Conservation (phyloP, 2,113 vertebrate genomes). For the Mobula hypostoma region DNA sequence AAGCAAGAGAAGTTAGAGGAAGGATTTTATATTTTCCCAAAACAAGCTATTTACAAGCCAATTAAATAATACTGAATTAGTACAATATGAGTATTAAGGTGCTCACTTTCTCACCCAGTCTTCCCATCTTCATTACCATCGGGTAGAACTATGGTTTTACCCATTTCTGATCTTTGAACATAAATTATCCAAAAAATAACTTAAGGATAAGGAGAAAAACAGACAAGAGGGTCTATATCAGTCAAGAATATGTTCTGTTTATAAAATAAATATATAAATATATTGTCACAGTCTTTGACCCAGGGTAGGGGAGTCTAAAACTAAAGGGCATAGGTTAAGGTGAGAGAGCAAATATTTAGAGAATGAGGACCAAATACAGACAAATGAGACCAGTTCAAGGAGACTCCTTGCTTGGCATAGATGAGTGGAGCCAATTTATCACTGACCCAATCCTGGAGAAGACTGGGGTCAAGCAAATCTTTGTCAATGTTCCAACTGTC, state of each 20-base stretch:
- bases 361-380: no score
- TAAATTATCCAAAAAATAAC: background rate
- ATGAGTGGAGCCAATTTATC: no score
- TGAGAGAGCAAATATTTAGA: no score
- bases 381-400: no score
- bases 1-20: background rate
- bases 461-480: no score
- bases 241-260: background rate
- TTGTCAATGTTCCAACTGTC: no score
- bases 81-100: background rate
- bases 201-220: background rate
- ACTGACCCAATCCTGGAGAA: no score
- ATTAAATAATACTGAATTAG: background rate
- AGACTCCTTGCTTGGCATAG: no score
- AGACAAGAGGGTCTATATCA: background rate
- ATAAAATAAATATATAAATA: no score
- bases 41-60: background rate
- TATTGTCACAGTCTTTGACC: no score
- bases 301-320: no score
- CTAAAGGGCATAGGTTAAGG: no score
- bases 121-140: background rate
- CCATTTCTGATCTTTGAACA: background rate
- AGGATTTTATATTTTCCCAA: background rate
- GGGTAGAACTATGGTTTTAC: background rate
- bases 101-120: background rate